These are phyloP conservation scores for Smittia sp. DNA, from an alignment of 2,888 invertebrate species.

Conservation along the genomic window DNA sequence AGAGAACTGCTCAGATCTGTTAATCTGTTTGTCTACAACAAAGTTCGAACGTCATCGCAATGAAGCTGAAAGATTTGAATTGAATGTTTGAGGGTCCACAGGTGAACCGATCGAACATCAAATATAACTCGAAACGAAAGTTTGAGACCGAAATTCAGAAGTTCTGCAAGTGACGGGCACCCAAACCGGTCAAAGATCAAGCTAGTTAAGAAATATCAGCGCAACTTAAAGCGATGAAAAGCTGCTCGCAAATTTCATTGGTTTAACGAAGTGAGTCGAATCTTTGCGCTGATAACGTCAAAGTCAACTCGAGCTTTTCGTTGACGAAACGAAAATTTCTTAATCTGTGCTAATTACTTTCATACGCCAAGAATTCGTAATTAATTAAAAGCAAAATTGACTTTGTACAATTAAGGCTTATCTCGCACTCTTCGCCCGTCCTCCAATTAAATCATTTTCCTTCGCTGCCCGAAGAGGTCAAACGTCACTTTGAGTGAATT, in stretches of 20 bases:
- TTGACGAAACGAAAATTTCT: neutral
- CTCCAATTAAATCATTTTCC: constrained; percentile 7
- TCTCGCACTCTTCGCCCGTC: neutral
- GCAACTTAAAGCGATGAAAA: neutral
- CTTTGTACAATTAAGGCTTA: neutral
- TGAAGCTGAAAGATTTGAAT: too few species aligned
- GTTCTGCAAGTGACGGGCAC: too few species aligned
- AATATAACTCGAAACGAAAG: too few species aligned
- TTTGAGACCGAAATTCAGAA: too few species aligned
- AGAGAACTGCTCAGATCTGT: too few species aligned
- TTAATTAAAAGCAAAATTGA: neutral
- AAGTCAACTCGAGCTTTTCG: neutral
- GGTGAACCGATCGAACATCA: too few species aligned
- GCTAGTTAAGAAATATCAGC: neutral
- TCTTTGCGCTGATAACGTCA: neutral
- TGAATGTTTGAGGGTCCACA: too few species aligned
- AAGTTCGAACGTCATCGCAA: too few species aligned
- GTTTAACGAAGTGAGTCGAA: constrained; percentile 1
- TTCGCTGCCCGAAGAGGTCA: neutral
- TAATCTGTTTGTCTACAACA: too few species aligned
- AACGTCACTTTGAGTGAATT: constrained; percentile 7
- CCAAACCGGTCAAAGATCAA: too few species aligned
- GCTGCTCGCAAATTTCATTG: neutral
- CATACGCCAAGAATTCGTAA: neutral
- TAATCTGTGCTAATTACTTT: neutral